Conservation (phyloP, 2,888 invertebrate species). For the Lycophotia porphyrea region DNA sequence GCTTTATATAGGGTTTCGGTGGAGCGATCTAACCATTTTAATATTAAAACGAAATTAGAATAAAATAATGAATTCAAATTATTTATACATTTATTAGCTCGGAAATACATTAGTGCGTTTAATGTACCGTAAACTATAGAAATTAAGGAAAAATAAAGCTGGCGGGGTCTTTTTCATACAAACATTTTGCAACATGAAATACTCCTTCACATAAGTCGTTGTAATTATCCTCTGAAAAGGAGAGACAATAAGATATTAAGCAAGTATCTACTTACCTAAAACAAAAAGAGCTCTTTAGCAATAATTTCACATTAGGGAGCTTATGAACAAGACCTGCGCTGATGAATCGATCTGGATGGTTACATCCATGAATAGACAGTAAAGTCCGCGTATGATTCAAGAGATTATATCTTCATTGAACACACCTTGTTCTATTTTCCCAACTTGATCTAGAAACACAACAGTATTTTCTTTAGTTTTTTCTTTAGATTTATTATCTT, state of each 20-base stretch:
- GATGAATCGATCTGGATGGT: not conserved
- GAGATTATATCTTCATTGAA: constrained; percentile 74
- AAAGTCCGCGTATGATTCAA: not conserved
- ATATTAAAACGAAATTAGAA: constrained; percentile 14
- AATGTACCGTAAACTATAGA: constrained; percentile 49
- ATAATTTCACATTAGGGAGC: not conserved
- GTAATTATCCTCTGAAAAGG: constrained; percentile 83
- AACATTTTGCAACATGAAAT: constrained; percentile 81
- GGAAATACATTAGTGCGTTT: constrained; percentile 49
- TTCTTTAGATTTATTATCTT: not conserved
- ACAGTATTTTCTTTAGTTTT: not conserved
- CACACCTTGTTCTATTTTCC: constrained; percentile 80
- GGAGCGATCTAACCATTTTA: not conserved
- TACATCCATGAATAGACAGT: not conserved
- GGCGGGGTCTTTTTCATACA: constrained; percentile 81
- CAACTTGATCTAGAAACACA: constrained; percentile 78
- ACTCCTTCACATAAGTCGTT: constrained; percentile 81
- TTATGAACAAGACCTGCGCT: not conserved
- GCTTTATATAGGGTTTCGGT: constrained; percentile 9
- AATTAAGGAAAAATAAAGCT: constrained; percentile 82
- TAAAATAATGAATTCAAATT: constrained; percentile 58
- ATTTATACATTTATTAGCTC: constrained; percentile 59
- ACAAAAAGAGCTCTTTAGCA: constrained; percentile 2
- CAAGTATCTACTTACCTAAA: constrained; percentile 68
- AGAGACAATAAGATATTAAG: constrained; percentile 29